Evolutionary conservation across 2,797 vertebrate species (phyloP).

Genomic region (Rhinogobio ventralis): DNA sequence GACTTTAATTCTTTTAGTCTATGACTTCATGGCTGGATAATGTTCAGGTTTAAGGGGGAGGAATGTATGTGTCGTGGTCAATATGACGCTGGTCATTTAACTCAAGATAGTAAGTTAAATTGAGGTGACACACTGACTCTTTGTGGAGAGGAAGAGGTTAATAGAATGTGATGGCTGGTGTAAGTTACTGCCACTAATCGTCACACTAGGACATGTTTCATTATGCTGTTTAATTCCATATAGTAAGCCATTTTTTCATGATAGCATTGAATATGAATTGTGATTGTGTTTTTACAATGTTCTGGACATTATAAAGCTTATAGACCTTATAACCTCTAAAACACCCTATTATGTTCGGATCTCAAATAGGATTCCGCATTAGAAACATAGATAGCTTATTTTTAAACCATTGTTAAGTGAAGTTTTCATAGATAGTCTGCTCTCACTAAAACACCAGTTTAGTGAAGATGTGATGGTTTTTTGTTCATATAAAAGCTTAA

Average conservation of each 20-base stretch:
- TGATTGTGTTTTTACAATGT: conserved; percentile 13
- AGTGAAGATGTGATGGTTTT: background rate
- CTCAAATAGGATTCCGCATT: background rate
- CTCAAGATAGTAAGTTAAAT: conserved; percentile 50
- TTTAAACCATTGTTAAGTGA: background rate
- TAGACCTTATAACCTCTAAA: background rate
- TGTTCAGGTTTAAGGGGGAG: conserved; percentile 13
- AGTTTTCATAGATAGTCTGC: background rate
- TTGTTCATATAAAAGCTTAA: background rate
- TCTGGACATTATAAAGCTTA: background rate
- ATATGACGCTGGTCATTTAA: conserved; percentile 51
- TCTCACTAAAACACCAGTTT: background rate
- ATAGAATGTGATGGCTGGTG: conserved; percentile 44
- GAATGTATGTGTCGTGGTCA: conserved; percentile 49
- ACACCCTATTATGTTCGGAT: background rate
- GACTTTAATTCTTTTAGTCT: conserved; percentile 52
- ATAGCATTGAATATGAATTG: conserved; percentile 41
- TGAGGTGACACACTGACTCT: conserved; percentile 40
- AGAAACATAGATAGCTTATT: background rate
- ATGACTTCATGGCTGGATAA: conserved; percentile 40
- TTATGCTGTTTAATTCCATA: conserved; percentile 46
- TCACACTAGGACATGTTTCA: conserved; percentile 31
- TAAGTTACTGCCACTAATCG: conserved; percentile 21
- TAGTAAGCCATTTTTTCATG: conserved; percentile 43
- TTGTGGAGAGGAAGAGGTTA: conserved; percentile 48